These are phyloP conservation scores for Cardiocondyla obscurior DNA, from an alignment of 1,140 invertebrate species.

Conservation along the genomic window DNA sequence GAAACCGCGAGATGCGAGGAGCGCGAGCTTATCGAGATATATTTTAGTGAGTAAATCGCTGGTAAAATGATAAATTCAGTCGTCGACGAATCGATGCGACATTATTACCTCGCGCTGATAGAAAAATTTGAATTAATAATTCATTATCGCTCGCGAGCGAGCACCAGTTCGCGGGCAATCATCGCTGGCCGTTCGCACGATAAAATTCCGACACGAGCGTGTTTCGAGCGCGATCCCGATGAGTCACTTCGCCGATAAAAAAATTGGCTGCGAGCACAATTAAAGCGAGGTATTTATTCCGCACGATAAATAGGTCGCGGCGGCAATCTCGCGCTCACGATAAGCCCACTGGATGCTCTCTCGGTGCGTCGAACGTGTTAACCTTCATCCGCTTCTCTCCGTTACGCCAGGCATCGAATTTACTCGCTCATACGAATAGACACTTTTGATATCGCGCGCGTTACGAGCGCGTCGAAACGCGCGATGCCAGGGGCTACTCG, in stretches of 20 bases:
- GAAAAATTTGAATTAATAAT: neutral
- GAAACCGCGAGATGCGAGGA: neutral
- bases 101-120: too few species aligned
- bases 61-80: neutral
- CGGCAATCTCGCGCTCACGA: neutral
- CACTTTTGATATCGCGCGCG: constrained; percentile 2
- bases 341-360: constrained; percentile 34
- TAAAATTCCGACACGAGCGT: constrained; percentile 40
- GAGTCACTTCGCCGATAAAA: constrained; percentile 46
- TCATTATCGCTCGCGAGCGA: neutral
- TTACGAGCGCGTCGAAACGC: neutral
- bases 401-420: neutral
- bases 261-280: constrained; percentile 35
- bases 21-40: neutral
- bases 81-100: neutral
- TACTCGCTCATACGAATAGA: neutral
- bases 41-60: neutral
- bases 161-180: neutral
- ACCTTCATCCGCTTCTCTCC: constrained; percentile 30
- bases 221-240: neutral
- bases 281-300: constrained; percentile 43
- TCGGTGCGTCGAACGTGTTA: neutral
- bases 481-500: neutral
- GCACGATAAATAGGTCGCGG: constrained; percentile 26
- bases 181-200: neutral